These are phyloP conservation scores for Theonella swinhoei DNA, from an alignment of 37 sponge, comb jelly and placozoan species.

Conservation along the genomic window DNA sequence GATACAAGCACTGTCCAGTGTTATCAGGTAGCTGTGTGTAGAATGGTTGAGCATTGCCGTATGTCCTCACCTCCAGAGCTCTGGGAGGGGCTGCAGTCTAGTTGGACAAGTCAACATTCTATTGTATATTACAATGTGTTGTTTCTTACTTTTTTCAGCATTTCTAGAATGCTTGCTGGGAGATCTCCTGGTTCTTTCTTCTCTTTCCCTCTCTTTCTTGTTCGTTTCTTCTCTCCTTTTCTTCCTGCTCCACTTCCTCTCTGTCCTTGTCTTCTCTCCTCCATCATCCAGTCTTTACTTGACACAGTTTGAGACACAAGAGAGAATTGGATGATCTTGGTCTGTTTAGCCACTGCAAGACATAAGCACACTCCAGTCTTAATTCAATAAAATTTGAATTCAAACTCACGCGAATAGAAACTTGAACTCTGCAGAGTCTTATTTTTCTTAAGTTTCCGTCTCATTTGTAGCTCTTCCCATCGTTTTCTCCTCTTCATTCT, in stretches of 20 bases:
- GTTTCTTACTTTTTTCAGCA: conserved; percentile 3
- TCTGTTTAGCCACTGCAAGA: conserved; percentile 28
- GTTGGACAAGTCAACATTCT: neutral
- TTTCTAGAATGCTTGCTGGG: neutral
- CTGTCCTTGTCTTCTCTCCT: neutral
- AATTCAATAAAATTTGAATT: neutral
- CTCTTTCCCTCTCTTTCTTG: too few relatives aligned
- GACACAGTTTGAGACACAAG: conserved; percentile 16
- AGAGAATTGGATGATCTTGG: conserved; percentile 55
- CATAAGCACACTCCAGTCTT: neutral
- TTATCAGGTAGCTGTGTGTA: conserved; percentile 27
- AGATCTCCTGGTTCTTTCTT: neutral
- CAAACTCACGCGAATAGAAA: conserved; percentile 20
- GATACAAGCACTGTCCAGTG: conserved; percentile 58
- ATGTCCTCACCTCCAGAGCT: neutral
- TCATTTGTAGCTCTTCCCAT: conserved; percentile 41
- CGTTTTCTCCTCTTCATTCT: conserved; percentile 42
- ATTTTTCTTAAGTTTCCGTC: neutral
- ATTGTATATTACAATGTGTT: neutral
- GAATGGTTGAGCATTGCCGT: conserved; percentile 1
- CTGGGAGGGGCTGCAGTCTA: neutral
- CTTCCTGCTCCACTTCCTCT: neutral
- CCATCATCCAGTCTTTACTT: conserved; percentile 35
- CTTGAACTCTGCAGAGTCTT: conserved; percentile 41
- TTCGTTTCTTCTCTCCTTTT: neutral